These are phyloP conservation scores for Chrysomela aeneicollis DNA, from an alignment of 2,888 invertebrate genomes.

Conservation along the genomic window DNA sequence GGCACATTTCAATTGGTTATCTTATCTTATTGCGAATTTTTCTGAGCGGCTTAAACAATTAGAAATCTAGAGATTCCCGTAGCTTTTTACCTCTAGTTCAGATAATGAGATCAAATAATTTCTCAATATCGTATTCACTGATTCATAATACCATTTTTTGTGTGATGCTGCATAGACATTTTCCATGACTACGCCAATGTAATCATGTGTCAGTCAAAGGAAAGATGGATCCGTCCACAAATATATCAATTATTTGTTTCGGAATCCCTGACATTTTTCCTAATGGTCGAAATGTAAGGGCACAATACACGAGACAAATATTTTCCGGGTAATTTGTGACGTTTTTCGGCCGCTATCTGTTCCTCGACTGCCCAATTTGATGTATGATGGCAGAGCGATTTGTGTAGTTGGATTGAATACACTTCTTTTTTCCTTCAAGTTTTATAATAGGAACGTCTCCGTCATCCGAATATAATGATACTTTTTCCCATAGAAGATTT, in stretches of 20 bases:
- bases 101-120: no score
- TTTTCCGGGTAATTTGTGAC: slow-evolving; percentile 20
- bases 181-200: background rate
- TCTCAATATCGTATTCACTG: no score
- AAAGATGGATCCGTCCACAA: background rate
- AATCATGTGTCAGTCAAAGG: background rate
- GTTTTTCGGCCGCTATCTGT: slow-evolving; percentile 6
- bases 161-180: no score
- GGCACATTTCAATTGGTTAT: no score
- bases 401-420: slow-evolving; percentile 1
- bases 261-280: background rate
- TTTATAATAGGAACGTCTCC: background rate
- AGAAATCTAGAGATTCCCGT: no score
- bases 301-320: slow-evolving; percentile 20
- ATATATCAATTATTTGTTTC: background rate
- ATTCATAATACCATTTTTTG: no score
- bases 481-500: background rate
- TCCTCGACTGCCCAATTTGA: background rate
- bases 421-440: background rate
- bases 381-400: background rate
- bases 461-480: background rate
- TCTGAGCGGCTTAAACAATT: no score
- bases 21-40: no score
- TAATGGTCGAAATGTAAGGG: background rate
- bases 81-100: no score